Percentiles rank a stretch among this genome's conserved stretches.
Evolutionary conservation across 2,797 vertebrate genomes (phyloP).

Genomic region (Coluber constrictor): DNA sequence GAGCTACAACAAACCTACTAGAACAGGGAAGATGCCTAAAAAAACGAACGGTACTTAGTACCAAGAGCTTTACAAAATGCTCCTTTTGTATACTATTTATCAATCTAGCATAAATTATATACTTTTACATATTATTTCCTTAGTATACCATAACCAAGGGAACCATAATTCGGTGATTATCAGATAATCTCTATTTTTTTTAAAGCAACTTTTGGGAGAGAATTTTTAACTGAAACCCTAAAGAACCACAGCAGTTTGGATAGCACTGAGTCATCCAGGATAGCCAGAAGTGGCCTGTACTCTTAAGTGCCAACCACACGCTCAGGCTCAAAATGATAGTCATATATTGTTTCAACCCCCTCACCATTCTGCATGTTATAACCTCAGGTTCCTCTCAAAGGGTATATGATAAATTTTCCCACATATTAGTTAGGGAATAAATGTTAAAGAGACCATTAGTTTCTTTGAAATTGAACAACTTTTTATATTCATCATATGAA

Average conservation of each 20-base stretch:
- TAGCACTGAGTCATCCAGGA: not conserved
- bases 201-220: not conserved
- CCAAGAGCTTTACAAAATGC: not conserved
- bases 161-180: not conserved
- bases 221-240: not conserved
- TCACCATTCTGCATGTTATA: not conserved
- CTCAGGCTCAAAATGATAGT: not conserved
- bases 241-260: not conserved
- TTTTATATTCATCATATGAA: not conserved
- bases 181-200: no score
- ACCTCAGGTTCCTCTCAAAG: no score
- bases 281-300: not conserved
- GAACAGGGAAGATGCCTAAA: not conserved
- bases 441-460: not conserved
- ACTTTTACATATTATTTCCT: not conserved
- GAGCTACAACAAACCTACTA: not conserved
- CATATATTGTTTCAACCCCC: not conserved
- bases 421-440: not conserved
- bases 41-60: not conserved
- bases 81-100: not conserved
- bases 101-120: not conserved
- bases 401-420: not conserved
- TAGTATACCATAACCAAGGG: not conserved
- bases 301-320: not conserved
- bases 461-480: not conserved